phyloP scores from a whole-genome alignment of 2,888 invertebrate genomes.

The Stenodera caucasica region DNA sequence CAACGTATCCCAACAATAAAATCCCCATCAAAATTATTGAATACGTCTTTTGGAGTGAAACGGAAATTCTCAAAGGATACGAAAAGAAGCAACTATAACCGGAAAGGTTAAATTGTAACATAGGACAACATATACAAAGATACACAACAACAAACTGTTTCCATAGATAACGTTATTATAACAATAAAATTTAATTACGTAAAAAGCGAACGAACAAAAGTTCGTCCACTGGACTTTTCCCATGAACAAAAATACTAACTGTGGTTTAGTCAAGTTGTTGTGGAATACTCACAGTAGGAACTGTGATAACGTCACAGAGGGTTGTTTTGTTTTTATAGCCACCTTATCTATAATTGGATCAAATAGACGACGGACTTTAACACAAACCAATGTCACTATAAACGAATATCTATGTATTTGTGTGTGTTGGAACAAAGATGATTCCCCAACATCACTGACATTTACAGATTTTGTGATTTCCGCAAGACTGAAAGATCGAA shows the following conservation, averaged over 20 bases:
- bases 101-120: not conserved
- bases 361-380: conserved; percentile 41
- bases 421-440: not conserved
- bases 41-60: not conserved
- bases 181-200: conserved; percentile 21
- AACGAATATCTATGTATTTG: not conserved
- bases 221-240: too few relatives aligned
- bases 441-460: not conserved
- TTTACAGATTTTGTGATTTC: conserved; percentile 6
- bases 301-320: conserved; percentile 38
- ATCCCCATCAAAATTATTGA: not conserved
- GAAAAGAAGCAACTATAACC: not conserved
- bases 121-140: not conserved
- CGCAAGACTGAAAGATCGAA: not conserved
- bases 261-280: conserved; percentile 45
- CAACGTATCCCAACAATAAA: not conserved
- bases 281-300: conserved; percentile 34
- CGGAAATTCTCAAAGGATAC: not conserved
- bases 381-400: conserved; percentile 18
- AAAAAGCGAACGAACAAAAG: conserved; percentile 19
- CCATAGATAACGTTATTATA: conserved; percentile 10
- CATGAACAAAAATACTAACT: too few relatives aligned
- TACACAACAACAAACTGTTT: not conserved
- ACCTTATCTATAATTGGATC: conserved; percentile 50
- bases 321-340: conserved; percentile 48